Conservation (phyloP, 2,888 invertebrate genomes). For the Atethmia centrago region DNA sequence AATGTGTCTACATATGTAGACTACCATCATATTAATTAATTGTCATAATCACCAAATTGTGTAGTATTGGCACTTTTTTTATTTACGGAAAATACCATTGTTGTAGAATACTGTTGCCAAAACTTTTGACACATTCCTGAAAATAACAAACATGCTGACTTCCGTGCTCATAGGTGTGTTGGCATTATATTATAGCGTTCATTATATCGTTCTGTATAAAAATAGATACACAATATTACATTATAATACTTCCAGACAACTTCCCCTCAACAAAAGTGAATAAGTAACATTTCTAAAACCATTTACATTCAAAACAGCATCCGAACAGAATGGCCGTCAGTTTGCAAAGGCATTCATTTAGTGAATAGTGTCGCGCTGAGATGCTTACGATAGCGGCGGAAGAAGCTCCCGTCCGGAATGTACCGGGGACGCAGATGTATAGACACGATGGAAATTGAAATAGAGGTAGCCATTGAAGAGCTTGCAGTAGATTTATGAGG, state of each 20-base stretch:
- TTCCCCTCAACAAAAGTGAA: constrained; percentile 28
- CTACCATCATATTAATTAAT: too few relatives aligned
- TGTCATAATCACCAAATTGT: too few relatives aligned
- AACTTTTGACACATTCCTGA: neutral
- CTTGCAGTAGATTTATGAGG: neutral
- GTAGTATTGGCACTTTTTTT: too few relatives aligned
- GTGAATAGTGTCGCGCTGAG: constrained; percentile 57
- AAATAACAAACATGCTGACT: neutral
- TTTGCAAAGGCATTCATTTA: constrained; percentile 58
- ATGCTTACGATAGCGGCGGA: constrained; percentile 56
- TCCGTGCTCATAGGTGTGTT: neutral
- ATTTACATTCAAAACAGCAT: constrained; percentile 51
- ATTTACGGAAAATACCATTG: neutral
- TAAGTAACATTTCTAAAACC: constrained; percentile 52
- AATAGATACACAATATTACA: neutral
- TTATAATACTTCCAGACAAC: neutral
- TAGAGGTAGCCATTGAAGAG: neutral
- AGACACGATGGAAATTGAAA: constrained; percentile 12
- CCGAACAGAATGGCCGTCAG: constrained; percentile 37
- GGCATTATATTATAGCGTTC: too few relatives aligned
- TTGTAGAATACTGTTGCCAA: neutral
- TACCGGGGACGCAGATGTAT: constrained; percentile 22
- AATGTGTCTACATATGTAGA: too few relatives aligned
- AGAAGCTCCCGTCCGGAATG: constrained; percentile 44
- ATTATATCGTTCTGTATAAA: neutral